Evolutionary conservation across 2,113 vertebrate species (phyloP).

Genomic region (Saguinus midas): DNA sequence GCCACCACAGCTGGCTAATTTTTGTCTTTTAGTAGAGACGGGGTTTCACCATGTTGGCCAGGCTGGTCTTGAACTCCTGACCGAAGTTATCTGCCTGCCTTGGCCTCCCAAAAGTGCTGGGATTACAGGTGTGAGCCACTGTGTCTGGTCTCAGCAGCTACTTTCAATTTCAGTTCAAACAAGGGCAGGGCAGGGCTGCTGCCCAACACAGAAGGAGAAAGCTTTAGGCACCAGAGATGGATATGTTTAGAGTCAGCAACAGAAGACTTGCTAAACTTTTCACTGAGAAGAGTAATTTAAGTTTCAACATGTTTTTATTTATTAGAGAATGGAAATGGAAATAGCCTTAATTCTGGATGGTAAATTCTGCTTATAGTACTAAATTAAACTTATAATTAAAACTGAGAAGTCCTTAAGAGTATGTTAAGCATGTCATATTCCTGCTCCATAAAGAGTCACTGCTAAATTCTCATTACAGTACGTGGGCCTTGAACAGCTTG

Average conservation of each 20-base stretch:
- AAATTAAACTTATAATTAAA: not conserved
- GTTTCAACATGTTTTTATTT: constrained; percentile 40
- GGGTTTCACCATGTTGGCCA: too few species aligned
- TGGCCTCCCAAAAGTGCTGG: too few species aligned
- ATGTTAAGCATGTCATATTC: not conserved
- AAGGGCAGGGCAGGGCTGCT: not conserved
- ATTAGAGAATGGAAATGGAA: constrained; percentile 27
- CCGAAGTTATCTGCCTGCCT: too few species aligned
- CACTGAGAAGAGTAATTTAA: constrained; percentile 33
- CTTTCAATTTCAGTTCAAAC: constrained; percentile 22
- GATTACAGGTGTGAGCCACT: too few species aligned
- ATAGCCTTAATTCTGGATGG: constrained; percentile 12
- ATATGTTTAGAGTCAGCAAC: not conserved
- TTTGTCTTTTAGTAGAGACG: too few species aligned
- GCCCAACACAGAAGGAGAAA: not conserved
- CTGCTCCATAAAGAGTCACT: not conserved
- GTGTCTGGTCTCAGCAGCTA: not conserved
- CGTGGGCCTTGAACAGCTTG: not conserved
- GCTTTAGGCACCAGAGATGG: not conserved
- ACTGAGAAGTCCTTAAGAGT: not conserved
- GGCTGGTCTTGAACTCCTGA: too few species aligned
- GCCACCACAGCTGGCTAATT: too few species aligned
- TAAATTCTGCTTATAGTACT: constrained; percentile 2
- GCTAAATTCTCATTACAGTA: not conserved
- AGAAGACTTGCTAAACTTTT: constrained; percentile 16